A percentile compares a stretch with the other conserved stretches of the same genome.
These are phyloP conservation scores for Oeneis ivallda DNA, from an alignment of 2,888 invertebrate genomes.

Conservation along the genomic window DNA sequence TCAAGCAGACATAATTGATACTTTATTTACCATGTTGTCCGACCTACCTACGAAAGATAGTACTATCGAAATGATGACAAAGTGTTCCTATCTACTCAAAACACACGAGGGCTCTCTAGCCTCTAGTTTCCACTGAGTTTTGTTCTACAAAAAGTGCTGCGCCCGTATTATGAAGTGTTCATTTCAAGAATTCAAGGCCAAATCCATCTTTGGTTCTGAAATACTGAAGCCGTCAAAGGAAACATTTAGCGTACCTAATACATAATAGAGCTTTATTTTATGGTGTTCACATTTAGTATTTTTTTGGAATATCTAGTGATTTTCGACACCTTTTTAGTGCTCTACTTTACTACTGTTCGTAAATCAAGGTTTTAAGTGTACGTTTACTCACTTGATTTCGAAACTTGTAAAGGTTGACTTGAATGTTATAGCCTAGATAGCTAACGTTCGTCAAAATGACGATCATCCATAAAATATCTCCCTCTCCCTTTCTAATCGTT, in stretches of 20 bases:
- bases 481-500: too few species aligned
- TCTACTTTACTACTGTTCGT: too few species aligned
- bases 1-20: neutral
- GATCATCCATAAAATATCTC: too few species aligned
- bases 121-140: constrained; percentile 16
- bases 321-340: too few species aligned
- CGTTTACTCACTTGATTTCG: too few species aligned
- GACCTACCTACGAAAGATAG: neutral
- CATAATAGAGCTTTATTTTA: too few species aligned
- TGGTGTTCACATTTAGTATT: neutral
- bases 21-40: neutral
- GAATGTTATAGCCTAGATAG: too few species aligned
- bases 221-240: neutral
- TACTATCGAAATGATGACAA: constrained; percentile 18
- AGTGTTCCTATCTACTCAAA: constrained; percentile 1
- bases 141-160: constrained; percentile 25
- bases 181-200: constrained; percentile 14
- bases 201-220: constrained; percentile 6
- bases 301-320: neutral
- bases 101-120: constrained; percentile 8
- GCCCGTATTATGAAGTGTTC: constrained; percentile 13
- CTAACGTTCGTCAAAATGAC: too few species aligned
- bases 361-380: too few species aligned
- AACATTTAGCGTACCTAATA: neutral
- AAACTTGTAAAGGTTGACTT: too few species aligned